Percentiles rank a stretch among this genome's conserved stretches.
These are phyloP conservation scores for Valencia hispanica DNA, from an alignment of 2,797 vertebrate species.

Conservation along the genomic window DNA sequence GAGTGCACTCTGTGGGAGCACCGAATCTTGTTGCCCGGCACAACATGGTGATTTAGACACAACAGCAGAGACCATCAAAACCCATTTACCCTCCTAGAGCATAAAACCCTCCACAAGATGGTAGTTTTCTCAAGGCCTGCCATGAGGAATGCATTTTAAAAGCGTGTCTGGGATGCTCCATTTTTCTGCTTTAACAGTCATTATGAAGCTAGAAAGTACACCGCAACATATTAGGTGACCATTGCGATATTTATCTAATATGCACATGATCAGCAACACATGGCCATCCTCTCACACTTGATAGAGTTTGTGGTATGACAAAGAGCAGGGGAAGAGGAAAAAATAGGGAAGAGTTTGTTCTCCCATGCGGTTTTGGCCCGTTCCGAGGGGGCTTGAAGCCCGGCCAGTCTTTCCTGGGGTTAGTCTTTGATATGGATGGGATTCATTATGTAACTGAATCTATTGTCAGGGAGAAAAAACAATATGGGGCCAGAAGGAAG, in stretches of 20 bases:
- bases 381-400: conserved; percentile 69
- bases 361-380: conserved; percentile 78
- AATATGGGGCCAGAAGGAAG: conserved; percentile 63
- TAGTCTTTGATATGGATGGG: conserved; percentile 79
- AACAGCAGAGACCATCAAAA: conserved; percentile 60
- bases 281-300: conserved; percentile 76
- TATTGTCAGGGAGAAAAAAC: conserved; percentile 76
- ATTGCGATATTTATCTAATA: conserved; percentile 72
- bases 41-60: conserved; percentile 68
- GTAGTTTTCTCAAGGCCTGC: conserved; percentile 36
- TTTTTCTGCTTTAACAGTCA: conserved; percentile 49
- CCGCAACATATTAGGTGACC: conserved; percentile 76
- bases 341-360: conserved; percentile 72
- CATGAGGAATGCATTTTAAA: conserved; percentile 66
- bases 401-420: conserved; percentile 68
- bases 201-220: conserved; percentile 52
- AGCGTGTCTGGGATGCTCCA: conserved; percentile 54
- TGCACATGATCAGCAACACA: conserved; percentile 80
- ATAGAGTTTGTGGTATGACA: conserved; percentile 74
- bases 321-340: conserved; percentile 62
- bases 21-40: conserved; percentile 68
- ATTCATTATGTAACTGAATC: conserved; percentile 81
- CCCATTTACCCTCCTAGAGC: conserved; percentile 53
- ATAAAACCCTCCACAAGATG: conserved; percentile 32
- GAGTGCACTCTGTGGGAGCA: conserved; percentile 77